Evolutionary conservation across 2,113 vertebrate genomes (phyloP).

Genomic region (Diadophis punctatus): DNA sequence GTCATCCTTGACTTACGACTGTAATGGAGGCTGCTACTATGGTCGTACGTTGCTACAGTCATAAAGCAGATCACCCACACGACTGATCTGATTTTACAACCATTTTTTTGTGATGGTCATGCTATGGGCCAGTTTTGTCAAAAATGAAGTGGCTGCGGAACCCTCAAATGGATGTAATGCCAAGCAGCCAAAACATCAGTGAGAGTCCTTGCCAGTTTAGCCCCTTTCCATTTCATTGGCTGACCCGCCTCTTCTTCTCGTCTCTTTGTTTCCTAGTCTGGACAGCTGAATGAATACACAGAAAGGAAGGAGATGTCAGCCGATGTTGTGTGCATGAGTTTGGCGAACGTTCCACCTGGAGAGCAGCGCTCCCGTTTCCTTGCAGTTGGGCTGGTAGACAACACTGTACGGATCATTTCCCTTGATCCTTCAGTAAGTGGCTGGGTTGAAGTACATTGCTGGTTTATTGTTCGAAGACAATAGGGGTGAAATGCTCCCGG

Average conservation of each 20-base stretch:
- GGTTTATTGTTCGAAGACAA: too few species aligned
- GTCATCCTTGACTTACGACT: not conserved
- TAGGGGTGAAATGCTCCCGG: too few species aligned
- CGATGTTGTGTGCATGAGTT: constrained; percentile 96
- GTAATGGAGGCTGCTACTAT: not conserved
- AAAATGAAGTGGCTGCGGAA: not conserved
- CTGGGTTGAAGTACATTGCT: not conserved
- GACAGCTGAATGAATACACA: constrained; percentile 96
- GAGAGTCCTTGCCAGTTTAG: not conserved
- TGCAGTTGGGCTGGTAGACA: constrained; percentile 93
- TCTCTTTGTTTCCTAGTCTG: constrained; percentile 73
- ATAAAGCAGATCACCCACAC: not conserved
- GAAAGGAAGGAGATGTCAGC: constrained; percentile 98
- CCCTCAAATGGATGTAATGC: not conserved
- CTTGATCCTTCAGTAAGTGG: constrained; percentile 89
- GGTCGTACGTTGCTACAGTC: not conserved
- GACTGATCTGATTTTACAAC: not conserved
- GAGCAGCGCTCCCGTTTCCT: constrained; percentile 95
- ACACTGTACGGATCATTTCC: constrained; percentile 97
- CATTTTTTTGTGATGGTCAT: not conserved
- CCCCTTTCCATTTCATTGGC: not conserved
- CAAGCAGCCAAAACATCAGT: rapidly evolving
- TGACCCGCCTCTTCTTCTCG: not conserved
- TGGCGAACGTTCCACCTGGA: constrained; percentile 94
- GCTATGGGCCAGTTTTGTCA: not conserved